These are phyloP conservation scores for Kryptopterus vitreolus DNA, from an alignment of 2,797 vertebrate species.

Conservation along the genomic window DNA sequence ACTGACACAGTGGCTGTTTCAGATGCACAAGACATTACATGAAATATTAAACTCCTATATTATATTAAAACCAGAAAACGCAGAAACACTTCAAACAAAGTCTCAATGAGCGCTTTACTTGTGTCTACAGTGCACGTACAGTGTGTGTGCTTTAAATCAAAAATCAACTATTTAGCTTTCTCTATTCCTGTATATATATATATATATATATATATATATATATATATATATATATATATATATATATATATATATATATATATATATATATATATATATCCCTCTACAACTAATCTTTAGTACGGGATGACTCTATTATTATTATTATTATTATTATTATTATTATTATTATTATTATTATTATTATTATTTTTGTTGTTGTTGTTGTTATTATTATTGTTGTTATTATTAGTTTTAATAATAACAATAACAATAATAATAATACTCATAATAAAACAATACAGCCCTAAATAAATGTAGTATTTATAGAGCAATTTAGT, in stretches of 20 bases:
- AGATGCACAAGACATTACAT: conserved; percentile 41
- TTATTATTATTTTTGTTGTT: too few species aligned
- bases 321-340: too few species aligned
- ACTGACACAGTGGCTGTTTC: conserved; percentile 30
- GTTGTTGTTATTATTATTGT: too few species aligned
- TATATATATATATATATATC: neutral
- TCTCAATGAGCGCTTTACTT: conserved; percentile 22
- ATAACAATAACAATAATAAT: too few species aligned
- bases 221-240: conserved; percentile 1
- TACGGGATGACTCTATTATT: too few species aligned
- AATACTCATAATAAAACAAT: too few species aligned
- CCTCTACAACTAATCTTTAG: too few species aligned
- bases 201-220: conserved; percentile 25
- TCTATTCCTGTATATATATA: conserved; percentile 24
- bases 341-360: too few species aligned
- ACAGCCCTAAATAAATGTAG: too few species aligned
- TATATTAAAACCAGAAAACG: conserved; percentile 46
- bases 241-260: neutral
- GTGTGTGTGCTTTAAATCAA: conserved; percentile 35
- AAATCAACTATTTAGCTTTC: conserved; percentile 44
- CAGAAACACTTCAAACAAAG: conserved; percentile 27
- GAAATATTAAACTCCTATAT: conserved; percentile 34
- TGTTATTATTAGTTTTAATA: too few species aligned
- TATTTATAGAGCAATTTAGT: too few species aligned
- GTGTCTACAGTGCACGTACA: neutral